phyloP scores from a whole-genome alignment of 1,140 invertebrate species.

The Magallana ariakensis region DNA sequence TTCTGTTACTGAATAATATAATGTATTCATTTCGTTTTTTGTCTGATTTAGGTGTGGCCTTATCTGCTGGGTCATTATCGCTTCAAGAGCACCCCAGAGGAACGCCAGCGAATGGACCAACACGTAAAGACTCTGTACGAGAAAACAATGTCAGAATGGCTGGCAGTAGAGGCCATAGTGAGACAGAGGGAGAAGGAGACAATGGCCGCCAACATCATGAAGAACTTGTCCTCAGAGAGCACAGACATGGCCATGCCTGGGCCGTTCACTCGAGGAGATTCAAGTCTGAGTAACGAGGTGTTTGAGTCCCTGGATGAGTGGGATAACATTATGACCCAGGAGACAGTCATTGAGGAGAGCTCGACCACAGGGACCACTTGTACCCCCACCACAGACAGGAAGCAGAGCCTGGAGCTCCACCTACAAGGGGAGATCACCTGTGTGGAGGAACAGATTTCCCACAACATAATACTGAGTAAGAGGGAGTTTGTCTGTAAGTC shows the following conservation, averaged over 20 bases:
- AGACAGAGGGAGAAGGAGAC: conserved; percentile 89
- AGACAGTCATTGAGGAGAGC: conserved; percentile 78
- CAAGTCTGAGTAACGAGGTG: conserved; percentile 83
- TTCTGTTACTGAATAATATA: too few species aligned
- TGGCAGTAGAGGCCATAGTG: conserved; percentile 95
- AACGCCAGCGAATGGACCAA: conserved; percentile 85
- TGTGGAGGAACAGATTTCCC: conserved; percentile 66
- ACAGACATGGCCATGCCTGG: conserved; percentile 79
- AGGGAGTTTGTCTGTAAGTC: conserved; percentile 63
- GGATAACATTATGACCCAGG: conserved; percentile 76
- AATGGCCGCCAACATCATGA: conserved; percentile 83
- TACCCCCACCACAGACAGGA: conserved; percentile 75
- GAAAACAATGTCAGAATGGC: conserved; percentile 95
- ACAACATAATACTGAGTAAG: conserved; percentile 63
- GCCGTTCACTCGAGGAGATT: conserved; percentile 77
- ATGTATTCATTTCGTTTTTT: not conserved
- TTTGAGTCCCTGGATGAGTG: conserved; percentile 79
- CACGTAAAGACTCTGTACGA: conserved; percentile 88
- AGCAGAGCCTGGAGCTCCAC: conserved; percentile 71
- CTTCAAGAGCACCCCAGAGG: conserved; percentile 87
- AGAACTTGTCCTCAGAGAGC: conserved; percentile 81
- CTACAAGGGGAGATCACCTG: conserved; percentile 56
- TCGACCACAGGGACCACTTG: conserved; percentile 72
- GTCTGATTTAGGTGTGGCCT: conserved; percentile 87
- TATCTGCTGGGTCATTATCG: conserved; percentile 93